A percentile compares a stretch with the other conserved stretches of the same genome.
Evolutionary conservation across 2,888 invertebrate species (phyloP).

Genomic region (Mimachlamys varia): DNA sequence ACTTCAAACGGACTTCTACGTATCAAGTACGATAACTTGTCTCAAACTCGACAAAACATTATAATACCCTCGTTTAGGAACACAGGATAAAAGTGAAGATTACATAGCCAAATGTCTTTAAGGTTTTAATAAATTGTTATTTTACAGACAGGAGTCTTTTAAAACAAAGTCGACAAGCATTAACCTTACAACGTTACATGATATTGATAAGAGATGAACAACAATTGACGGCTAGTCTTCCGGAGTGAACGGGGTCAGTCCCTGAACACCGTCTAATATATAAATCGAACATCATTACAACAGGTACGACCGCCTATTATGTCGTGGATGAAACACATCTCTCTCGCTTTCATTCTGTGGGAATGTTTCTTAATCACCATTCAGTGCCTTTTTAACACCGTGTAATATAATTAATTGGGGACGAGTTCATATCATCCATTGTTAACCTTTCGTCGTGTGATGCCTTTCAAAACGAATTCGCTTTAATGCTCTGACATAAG

Average conservation of each 20-base stretch:
- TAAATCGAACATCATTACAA: not conserved
- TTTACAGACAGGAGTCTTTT: constrained; percentile 28
- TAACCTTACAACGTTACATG: not conserved
- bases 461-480: too few relatives aligned
- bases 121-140: constrained; percentile 25
- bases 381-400: not conserved
- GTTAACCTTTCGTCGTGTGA: too few relatives aligned
- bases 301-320: not conserved
- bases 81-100: constrained; percentile 11
- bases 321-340: not conserved
- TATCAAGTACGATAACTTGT: constrained; percentile 16
- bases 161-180: not conserved
- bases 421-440: too few relatives aligned
- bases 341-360: not conserved
- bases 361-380: not conserved
- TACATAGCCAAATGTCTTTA: not conserved
- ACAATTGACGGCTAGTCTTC: not conserved
- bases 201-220: not conserved
- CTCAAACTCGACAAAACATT: constrained; percentile 33
- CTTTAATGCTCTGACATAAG: too few relatives aligned
- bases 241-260: not conserved
- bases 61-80: not conserved
- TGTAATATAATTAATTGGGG: not conserved
- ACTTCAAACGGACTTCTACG: not conserved
- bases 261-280: not conserved